Conservation (phyloP, 1,140 invertebrate genomes). For the Ceratina japonica region DNA sequence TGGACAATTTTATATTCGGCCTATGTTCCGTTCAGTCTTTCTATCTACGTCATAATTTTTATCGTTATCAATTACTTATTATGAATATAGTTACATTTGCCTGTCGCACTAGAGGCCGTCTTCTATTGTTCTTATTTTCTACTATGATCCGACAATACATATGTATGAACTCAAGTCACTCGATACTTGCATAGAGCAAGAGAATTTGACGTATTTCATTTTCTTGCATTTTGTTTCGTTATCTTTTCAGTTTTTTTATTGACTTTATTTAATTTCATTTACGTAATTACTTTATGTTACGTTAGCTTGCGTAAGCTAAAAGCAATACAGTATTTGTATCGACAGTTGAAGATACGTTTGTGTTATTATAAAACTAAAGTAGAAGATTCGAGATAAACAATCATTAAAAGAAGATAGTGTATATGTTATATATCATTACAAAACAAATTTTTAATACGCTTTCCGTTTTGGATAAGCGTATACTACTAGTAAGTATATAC, state of each 20-base stretch:
- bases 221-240: background rate
- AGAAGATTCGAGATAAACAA: conserved; percentile 46
- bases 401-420: conserved; percentile 38
- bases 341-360: conserved; percentile 14
- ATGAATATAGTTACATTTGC: background rate
- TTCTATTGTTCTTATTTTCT: background rate
- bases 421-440: conserved; percentile 30
- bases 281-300: background rate
- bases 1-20: conserved; percentile 43
- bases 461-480: conserved; percentile 15
- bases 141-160: background rate
- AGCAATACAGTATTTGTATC: conserved; percentile 61
- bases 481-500: conserved; percentile 24
- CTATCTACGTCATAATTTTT: background rate
- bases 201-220: background rate
- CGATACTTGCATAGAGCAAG: background rate
- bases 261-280: background rate
- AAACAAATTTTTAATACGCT: conserved; percentile 17
- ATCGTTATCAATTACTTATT: background rate
- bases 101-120: background rate
- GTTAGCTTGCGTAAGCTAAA: conserved; percentile 44
- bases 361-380: conserved; percentile 45
- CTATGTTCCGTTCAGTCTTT: conserved; percentile 40
- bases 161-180: background rate
- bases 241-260: background rate